Evolutionary conservation across 2,888 invertebrate species (phyloP), one percentile per base, ranked within the genome.

Genomic region (Podabrus alpinus): DNA sequence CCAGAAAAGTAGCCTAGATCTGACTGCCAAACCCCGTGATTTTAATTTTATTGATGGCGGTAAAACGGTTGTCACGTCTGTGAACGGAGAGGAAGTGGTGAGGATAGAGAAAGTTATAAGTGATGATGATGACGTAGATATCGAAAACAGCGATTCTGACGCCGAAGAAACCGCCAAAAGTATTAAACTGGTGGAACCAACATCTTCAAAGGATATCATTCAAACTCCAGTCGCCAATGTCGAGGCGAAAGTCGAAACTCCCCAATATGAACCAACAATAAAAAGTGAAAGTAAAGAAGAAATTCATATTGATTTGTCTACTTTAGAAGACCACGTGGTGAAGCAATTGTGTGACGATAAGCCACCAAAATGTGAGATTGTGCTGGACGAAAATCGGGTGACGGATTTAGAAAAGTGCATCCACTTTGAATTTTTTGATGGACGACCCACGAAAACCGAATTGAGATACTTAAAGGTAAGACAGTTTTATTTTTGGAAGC

Each of bases 21-120:
- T 24, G 24, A 9, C 7, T 24, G 9, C 24, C 9, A 1, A 9
- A 9, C 24, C 1, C 1, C 7, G n/a, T n/a, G n/a, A 45, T 45
- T 77, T 81, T n/a, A 82, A 83, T 75, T 84, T 85, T 74, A 87
- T 90, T 2, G 87, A 90, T 15, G 89, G 90, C 0, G 89, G 89
- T 15, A 90, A 90, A 17, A 87, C 88, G 72, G 87, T 89, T n/a
- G 86, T 91, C 68, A 89, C 90, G 1, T 86, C 91, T 13, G 90
- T 90, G 71, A 89, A 90, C 83, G 91, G 91, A 9, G 92, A 91
- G 84, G 88, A 90, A 89, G 89, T 91, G 81, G 90, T 90, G 83
- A 87, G 88, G 83, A 85, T 87, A 70, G 84, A 85, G 59, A 84
- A 84, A 66, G 80, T 80, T n/a, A 81, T 83, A 70, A 83, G 83